phyloP scores from a whole-genome alignment of 2,797 vertebrate species.

The Mareca penelope region DNA sequence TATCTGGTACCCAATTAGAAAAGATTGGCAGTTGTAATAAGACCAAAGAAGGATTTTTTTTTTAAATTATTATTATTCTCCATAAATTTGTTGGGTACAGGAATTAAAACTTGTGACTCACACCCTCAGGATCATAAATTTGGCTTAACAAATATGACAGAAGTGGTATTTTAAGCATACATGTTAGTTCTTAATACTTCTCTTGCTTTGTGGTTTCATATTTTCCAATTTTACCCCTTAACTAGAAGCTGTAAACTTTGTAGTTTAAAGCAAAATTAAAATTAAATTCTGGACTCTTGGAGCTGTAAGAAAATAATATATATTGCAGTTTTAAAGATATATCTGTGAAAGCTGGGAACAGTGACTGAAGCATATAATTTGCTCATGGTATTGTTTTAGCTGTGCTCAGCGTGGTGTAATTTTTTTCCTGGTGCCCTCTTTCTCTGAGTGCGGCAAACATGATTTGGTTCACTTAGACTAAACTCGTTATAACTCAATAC shows the following conservation, averaged over 20 bases:
- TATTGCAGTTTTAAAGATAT: not conserved
- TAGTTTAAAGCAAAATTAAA: not conserved
- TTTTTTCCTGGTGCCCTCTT: not conserved
- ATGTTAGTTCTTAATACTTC: not conserved
- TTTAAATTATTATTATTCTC: not conserved
- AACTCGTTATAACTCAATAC: not conserved
- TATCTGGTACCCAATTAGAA: not conserved
- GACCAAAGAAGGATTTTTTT: not conserved
- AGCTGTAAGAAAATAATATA: not conserved
- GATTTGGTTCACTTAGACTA: not conserved
- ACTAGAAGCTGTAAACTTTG: not conserved
- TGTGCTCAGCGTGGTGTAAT: not conserved
- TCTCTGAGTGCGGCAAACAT: not conserved
- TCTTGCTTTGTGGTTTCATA: not conserved
- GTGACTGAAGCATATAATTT: not conserved
- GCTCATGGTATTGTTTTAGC: not conserved
- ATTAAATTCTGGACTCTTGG: not conserved
- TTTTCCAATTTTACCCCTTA: not conserved
- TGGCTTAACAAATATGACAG: not conserved
- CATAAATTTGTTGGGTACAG: rapidly evolving
- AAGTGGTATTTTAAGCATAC: not conserved
- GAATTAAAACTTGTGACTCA: not conserved
- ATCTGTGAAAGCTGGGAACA: not conserved
- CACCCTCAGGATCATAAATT: not conserved
- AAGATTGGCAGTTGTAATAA: not conserved